Evolutionary conservation across 1,140 invertebrate species (phyloP), one percentile per base, ranked within the genome.

Genomic region (Phenacoccus solenopsis): DNA sequence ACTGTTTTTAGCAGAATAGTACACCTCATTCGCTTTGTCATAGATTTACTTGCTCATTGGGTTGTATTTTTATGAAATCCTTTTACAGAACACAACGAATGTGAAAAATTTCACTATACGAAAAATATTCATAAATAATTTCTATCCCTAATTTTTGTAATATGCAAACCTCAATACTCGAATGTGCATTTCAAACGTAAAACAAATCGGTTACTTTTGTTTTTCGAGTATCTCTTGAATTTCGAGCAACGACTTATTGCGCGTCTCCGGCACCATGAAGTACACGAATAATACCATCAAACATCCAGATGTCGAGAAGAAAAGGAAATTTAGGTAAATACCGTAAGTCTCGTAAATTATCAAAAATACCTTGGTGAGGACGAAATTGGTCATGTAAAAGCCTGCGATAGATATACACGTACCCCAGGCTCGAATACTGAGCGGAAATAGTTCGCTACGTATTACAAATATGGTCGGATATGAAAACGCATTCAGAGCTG

Each of bases 311-410:
- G 81, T 81, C 9, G 86, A 82, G 77, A 95, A 96, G 24, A 93
- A 80, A 82, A 88, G 91, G 80, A 92, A 94, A 10, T 87, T 87
- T 4, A 83, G 84, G 74, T 89, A 85, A 59, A 84, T 83, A 12
- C 87, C 87, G 5, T 91, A 79, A 0, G 80, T 77, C 0, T 79
- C 74, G 0, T 80, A 77, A 9, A 94, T 78, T 0, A 82, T 76
- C 1, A 80, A 80, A 77, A 91, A 93, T 75, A 85, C 87, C 74
- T 88, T 88, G 1, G 91, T 93, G 9, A 93, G 83, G 24, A 93
- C 71, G 77, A 94, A 85, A 81, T 82, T 72, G 70, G 78, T 35
- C 75, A 76, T 73, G 71, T 82, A 72, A 71, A 81, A 75, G 76
- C 81, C 67, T 74, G 73, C 76, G 75, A 71, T 82, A 69, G 70